A percentile compares a stretch with the other conserved stretches of the same genome.
Conservation (phyloP, 1,140 invertebrate species). For the Nasonia longicornis region DNA sequence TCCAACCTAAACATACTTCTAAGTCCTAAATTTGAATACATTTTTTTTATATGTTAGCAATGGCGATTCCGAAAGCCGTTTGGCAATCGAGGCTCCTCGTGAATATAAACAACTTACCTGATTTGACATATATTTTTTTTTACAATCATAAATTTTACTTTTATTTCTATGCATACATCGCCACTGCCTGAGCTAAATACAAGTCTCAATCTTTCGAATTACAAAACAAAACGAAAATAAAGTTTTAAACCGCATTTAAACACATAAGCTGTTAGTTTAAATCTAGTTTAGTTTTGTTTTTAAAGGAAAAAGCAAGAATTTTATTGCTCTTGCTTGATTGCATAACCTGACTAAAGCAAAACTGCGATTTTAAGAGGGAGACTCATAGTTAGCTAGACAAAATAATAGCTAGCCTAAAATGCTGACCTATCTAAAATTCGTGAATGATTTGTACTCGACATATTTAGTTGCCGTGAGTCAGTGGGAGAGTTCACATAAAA, state of each 20-base stretch:
- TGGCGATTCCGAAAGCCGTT: conserved; percentile 55
- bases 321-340: neutral
- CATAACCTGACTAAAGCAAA: neutral
- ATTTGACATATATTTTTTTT: conserved; percentile 10
- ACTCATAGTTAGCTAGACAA: conserved; percentile 60
- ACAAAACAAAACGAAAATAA: neutral
- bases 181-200: conserved; percentile 62
- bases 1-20: conserved; percentile 63
- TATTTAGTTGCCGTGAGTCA: conserved; percentile 60
- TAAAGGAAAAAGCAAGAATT: conserved; percentile 4
- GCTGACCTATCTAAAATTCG: conserved; percentile 67
- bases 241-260: conserved; percentile 6
- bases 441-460: conserved; percentile 61
- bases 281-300: neutral
- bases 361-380: conserved; percentile 46
- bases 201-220: conserved; percentile 54
- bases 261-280: conserved; percentile 8
- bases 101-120: conserved; percentile 53
- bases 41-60: conserved; percentile 50
- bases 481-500: conserved; percentile 63
- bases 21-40: conserved; percentile 56
- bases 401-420: conserved; percentile 65
- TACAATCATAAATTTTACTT: conserved; percentile 27
- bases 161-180: conserved; percentile 51
- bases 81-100: neutral